Base-by-base conservation (phyloP, 2,113 vertebrate genomes). In the Epinephelus fuscoguttatus region DNA sequence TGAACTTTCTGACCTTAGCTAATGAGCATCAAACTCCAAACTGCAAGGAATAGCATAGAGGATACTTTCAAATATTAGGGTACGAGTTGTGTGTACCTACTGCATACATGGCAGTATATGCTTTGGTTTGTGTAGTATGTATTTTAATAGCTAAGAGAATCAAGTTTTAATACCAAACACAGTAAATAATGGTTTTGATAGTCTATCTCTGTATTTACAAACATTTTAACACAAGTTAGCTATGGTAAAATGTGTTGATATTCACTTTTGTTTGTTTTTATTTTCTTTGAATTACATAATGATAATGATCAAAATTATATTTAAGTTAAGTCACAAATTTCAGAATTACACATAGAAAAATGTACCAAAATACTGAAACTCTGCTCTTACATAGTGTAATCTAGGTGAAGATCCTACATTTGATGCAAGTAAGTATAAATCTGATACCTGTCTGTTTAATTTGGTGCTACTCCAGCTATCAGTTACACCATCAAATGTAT, bases 1-100 rank as follows among this genome's bases (percentile, higher is more conserved):
- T 53, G 64, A 75, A 33, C 70, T 74, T 73, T 70, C 47, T 81
- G 63, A 81, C 59, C 75, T 67, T 8, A 47, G 17, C 47, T 84
- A 81, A 87, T 69, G 47, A 81, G 56, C 61, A 80, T 61, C 56
- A 63, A 50, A 25, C 37, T 68, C 21, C 33, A 67, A 53, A 72
- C 21, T 59, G n/a, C 13, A 45, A 79, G 59, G 6, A 52, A 30
- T 4, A 27, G 40, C 42, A 15, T 11, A 11, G 40, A 53, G 62
- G 13, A 68, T 19, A 53, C 11, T 59, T 57, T 74, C 25, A 2
- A 37, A 40, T 23, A 14, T 56, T 5, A 40, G 19, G 23, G 25
- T 56, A 56, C 23, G 37, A 80, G 15, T 68, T 61, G 3, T 40
- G 56, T 42, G 25, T 11, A 37, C 56, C 6, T 15, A 19, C 23